These are phyloP conservation scores for Congeria kusceri DNA, from an alignment of 2,888 invertebrate genomes.

Conservation along the genomic window DNA sequence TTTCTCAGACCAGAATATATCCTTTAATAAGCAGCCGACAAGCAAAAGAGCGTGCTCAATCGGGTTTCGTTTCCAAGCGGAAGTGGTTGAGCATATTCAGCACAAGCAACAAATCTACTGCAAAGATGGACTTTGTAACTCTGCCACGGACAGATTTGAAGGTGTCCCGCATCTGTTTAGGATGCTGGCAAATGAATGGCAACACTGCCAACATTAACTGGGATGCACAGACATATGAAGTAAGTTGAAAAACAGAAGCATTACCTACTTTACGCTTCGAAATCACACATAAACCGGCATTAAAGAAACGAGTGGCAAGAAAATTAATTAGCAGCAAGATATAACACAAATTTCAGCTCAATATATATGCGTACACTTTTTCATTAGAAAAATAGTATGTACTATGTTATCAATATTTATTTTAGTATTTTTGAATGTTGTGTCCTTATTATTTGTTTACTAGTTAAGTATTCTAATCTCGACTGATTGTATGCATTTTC, in stretches of 20 bases:
- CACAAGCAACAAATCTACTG: conserved; percentile 11
- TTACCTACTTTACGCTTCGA: no score
- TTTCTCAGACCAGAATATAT: not conserved
- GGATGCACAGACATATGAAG: conserved; percentile 80
- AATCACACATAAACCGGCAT: no score
- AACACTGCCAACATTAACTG: conserved; percentile 77
- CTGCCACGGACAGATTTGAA: conserved; percentile 79
- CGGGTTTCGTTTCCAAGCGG: conserved; percentile 63
- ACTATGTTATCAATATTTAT: no score
- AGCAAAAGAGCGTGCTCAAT: conserved; percentile 19
- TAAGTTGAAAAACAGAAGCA: conserved; percentile 27
- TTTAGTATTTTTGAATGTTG: no score
- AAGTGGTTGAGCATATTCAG: conserved; percentile 11
- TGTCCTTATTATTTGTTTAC: no score
- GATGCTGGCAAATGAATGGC: conserved; percentile 84
- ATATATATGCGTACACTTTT: no score
- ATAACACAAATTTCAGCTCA: no score
- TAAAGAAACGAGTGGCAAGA: no score
- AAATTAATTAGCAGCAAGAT: no score
- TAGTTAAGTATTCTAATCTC: no score
- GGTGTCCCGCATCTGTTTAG: conserved; percentile 82
- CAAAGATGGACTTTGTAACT: conserved; percentile 63
- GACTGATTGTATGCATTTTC: no score
- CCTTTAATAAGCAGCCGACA: not conserved
- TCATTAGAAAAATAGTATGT: no score